Evolutionary conservation across 2,113 vertebrate species (phyloP).

Genomic region (Neolamprologus hecqui): DNA sequence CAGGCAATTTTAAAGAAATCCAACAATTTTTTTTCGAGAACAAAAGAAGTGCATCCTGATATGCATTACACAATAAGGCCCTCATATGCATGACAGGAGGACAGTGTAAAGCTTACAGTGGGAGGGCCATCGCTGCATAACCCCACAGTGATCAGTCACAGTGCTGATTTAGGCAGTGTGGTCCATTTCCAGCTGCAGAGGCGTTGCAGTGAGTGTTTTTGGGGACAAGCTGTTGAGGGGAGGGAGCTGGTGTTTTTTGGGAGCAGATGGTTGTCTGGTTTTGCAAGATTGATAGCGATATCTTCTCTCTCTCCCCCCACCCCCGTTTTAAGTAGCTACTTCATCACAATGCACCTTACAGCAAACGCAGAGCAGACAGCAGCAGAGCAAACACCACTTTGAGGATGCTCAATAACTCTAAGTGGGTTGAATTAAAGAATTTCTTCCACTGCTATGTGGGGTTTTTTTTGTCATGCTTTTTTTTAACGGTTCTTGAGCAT

Average conservation of each 20-base stretch:
- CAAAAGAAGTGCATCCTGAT: background rate
- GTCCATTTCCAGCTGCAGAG: conserved; percentile 1
- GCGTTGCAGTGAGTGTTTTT: conserved; percentile 1
- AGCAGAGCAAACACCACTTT: background rate
- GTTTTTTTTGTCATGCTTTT: fast-evolving
- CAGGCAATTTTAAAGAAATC: background rate
- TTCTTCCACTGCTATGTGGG: background rate
- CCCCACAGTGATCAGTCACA: background rate
- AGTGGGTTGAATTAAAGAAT: background rate
- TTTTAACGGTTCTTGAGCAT: background rate
- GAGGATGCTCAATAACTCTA: background rate
- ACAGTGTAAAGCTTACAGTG: background rate
- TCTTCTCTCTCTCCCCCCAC: background rate
- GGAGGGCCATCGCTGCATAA: background rate
- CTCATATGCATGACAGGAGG: background rate
- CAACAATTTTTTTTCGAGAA: background rate
- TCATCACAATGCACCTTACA: conserved; percentile 36
- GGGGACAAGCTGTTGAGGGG: conserved; percentile 20
- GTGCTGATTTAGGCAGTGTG: background rate
- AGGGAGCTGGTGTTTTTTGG: conserved; percentile 18
- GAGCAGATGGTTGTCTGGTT: conserved; percentile 25
- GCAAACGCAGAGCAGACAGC: conserved; percentile 19
- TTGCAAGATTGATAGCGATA: conserved; percentile 30
- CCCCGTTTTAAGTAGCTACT: conserved; percentile 27
- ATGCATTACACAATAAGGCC: background rate